Evolutionary conservation across 2,888 invertebrate genomes (phyloP).

Genomic region (Erebia epiphron): DNA sequence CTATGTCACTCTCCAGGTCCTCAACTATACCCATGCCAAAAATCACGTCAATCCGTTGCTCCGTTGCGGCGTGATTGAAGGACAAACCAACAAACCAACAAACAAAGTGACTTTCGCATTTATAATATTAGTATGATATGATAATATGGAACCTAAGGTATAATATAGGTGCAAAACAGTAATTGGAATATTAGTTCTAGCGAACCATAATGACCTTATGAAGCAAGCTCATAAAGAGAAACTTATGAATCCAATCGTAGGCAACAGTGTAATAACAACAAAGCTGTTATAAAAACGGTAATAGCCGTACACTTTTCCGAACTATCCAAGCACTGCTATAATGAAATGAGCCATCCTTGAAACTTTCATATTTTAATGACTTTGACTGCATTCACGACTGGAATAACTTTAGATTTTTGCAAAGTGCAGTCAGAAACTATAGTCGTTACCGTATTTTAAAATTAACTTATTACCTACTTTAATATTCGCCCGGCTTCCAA

Average conservation of each 20-base stretch:
- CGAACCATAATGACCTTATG: slow-evolving; percentile 8
- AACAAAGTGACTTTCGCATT: too few species aligned
- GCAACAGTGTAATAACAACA: slow-evolving; percentile 30
- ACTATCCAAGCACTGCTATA: slow-evolving; percentile 26
- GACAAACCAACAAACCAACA: too few species aligned
- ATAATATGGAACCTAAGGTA: too few species aligned
- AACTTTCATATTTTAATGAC: slow-evolving; percentile 37
- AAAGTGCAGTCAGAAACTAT: slow-evolving; percentile 18
- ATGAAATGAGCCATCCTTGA: slow-evolving; percentile 34
- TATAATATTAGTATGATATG: too few species aligned
- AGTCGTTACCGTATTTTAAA: slow-evolving; percentile 26
- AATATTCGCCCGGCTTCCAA: slow-evolving; percentile 24
- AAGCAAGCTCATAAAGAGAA: slow-evolving; percentile 24
- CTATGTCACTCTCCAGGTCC: too few species aligned
- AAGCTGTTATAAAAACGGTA: slow-evolving; percentile 34
- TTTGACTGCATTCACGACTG: slow-evolving; percentile 29
- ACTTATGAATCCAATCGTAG: slow-evolving; percentile 28
- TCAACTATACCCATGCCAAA: too few species aligned
- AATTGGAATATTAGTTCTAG: neutral
- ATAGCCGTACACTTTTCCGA: slow-evolving; percentile 38
- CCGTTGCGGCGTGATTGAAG: too few species aligned
- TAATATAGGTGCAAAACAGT: neutral
- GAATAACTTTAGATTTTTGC: slow-evolving; percentile 30
- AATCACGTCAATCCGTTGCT: too few species aligned
- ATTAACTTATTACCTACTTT: slow-evolving; percentile 30